A percentile compares a stretch with the other conserved stretches of the same genome.
phyloP scores from a whole-genome alignment of 2,888 invertebrate genomes.

The Andrena praecox region DNA sequence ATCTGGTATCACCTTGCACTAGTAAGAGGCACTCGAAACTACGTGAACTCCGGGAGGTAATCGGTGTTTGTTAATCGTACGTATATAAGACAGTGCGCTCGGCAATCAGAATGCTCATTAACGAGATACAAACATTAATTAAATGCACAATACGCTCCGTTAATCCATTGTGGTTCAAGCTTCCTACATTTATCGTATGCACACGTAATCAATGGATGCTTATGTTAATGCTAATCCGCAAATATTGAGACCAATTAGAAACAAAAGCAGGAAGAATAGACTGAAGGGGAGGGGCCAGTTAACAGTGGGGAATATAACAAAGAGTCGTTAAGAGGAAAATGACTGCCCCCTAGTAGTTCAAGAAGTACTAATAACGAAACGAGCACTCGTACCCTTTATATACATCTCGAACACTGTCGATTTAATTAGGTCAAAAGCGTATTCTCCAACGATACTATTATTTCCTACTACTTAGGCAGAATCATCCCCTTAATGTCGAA shows the following conservation, averaged over 20 bases:
- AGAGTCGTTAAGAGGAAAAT: neutral
- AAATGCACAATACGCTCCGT: constrained; percentile 2
- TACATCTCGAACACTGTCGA: neutral
- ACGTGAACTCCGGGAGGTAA: neutral
- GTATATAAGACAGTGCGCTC: neutral
- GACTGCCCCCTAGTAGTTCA: neutral
- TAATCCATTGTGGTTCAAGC: neutral
- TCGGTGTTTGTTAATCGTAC: neutral
- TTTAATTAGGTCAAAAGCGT: constrained; percentile 10
- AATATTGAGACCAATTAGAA: neutral
- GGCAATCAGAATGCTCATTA: constrained; percentile 18
- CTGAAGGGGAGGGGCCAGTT: neutral
- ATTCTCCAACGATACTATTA: neutral
- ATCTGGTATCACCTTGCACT: neutral
- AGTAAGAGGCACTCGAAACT: no score
- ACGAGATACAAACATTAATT: constrained; percentile 14
- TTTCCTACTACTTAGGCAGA: neutral
- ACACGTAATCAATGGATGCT: neutral
- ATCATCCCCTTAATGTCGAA: neutral
- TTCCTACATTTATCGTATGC: neutral
- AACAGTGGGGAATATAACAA: neutral
- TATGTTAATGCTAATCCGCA: constrained; percentile 9
- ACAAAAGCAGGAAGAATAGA: neutral
- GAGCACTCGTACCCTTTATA: neutral
- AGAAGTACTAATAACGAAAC: neutral